Conservation (phyloP, 2,113 vertebrate genomes). For the Poeciliopsis retropinna region DNA sequence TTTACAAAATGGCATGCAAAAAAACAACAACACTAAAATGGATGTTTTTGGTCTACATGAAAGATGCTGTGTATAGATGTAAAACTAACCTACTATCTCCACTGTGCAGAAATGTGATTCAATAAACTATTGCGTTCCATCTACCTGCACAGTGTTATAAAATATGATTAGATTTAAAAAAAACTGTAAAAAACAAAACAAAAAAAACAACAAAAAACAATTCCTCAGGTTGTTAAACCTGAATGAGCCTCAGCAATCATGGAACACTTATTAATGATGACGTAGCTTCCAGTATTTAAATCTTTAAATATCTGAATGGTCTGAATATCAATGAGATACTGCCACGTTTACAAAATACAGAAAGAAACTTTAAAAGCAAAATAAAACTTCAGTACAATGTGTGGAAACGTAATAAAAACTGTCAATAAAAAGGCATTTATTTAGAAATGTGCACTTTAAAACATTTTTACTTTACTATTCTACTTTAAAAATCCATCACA, state of each 20-base stretch:
- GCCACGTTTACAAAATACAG: background rate
- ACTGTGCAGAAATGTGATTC: too few relatives aligned
- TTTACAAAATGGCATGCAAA: too few relatives aligned
- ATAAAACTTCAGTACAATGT: background rate
- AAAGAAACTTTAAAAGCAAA: background rate
- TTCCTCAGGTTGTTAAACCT: too few relatives aligned
- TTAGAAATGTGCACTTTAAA: slow-evolving; percentile 55
- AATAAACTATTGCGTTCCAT: too few relatives aligned
- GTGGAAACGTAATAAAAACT: background rate
- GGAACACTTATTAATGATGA: background rate
- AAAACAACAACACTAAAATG: too few relatives aligned
- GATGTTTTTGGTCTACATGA: too few relatives aligned
- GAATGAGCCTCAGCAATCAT: background rate
- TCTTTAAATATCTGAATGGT: background rate
- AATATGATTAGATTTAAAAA: too few relatives aligned
- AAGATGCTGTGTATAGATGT: too few relatives aligned
- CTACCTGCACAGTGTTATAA: too few relatives aligned
- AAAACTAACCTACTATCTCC: too few relatives aligned
- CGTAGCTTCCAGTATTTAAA: background rate
- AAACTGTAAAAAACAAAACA: too few relatives aligned
- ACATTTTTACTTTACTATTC: slow-evolving; percentile 28
- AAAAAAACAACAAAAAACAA: too few relatives aligned
- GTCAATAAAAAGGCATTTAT: slow-evolving; percentile 57
- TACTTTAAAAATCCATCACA: slow-evolving; percentile 39
- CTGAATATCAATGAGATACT: background rate